Evolutionary conservation across 2,888 invertebrate species (phyloP).

Genomic region (Eupithecia dodoneata): DNA sequence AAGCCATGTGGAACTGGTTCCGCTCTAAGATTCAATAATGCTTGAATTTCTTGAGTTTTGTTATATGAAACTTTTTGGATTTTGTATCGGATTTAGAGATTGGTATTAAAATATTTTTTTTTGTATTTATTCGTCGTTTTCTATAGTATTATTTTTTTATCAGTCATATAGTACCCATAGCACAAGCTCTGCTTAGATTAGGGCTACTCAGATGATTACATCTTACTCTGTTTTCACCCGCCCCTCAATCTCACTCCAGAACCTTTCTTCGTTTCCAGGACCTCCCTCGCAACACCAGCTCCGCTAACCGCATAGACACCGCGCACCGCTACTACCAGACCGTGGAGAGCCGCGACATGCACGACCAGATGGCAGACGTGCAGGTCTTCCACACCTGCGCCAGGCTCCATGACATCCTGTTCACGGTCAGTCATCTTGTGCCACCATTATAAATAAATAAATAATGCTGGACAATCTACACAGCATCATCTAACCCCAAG

Average conservation of each 20-base stretch:
- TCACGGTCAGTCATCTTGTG: conserved; percentile 45
- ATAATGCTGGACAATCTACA: too few species aligned
- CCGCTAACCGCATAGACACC: conserved; percentile 63
- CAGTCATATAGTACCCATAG: too few species aligned
- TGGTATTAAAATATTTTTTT: background rate
- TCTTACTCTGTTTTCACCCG: background rate
- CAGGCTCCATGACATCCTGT: conserved; percentile 70
- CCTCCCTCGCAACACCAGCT: conserved; percentile 61
- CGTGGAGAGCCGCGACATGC: conserved; percentile 69
- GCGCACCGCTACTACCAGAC: conserved; percentile 74
- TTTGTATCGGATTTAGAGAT: background rate
- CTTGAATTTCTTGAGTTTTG: background rate
- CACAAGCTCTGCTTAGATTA: too few species aligned
- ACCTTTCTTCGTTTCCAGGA: conserved; percentile 53
- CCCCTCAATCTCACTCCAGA: background rate
- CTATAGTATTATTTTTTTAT: too few species aligned
- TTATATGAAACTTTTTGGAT: background rate
- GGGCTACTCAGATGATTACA: too few species aligned
- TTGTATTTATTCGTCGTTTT: too few species aligned
- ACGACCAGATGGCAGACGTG: conserved; percentile 74
- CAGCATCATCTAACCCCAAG: too few species aligned
- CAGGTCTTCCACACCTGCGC: conserved; percentile 74
- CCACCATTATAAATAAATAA: too few species aligned
- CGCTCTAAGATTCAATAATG: conserved; percentile 6
- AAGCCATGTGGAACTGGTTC: conserved; percentile 23